Evolutionary conservation across 2,113 vertebrate species (phyloP).

Genomic region (Protobothrops flavoviridis): DNA sequence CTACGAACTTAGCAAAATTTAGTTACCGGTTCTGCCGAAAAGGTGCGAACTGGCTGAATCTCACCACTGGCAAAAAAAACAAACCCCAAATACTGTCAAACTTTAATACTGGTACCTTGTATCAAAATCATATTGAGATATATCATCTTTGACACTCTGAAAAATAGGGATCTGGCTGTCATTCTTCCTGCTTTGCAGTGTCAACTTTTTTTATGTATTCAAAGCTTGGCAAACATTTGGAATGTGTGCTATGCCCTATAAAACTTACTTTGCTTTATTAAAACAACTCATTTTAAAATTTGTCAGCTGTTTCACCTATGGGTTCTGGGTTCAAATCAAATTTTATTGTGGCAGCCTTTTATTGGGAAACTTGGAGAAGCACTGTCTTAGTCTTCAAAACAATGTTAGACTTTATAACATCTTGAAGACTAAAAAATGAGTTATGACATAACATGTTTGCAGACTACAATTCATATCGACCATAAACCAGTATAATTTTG

Average conservation of each 20-base stretch:
- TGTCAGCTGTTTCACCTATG: neutral
- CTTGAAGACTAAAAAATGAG: neutral
- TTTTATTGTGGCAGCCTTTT: neutral
- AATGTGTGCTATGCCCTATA: neutral
- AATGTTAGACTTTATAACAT: neutral
- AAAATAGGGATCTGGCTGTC: neutral
- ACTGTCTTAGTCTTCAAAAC: neutral
- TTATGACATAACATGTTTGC: neutral
- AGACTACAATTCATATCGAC: neutral
- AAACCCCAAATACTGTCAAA: too few relatives aligned
- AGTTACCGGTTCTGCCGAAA: too few relatives aligned
- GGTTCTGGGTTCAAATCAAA: neutral
- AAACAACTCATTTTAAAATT: neutral
- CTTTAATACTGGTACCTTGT: neutral
- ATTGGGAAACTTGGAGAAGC: neutral
- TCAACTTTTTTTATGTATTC: neutral
- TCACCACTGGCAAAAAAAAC: too few relatives aligned
- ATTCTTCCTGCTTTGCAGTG: neutral
- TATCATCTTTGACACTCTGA: neutral
- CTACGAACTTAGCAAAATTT: too few relatives aligned
- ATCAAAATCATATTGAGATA: neutral
- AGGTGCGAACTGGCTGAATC: too few relatives aligned
- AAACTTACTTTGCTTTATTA: neutral
- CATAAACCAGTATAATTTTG: neutral
- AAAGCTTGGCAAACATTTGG: neutral